Evolutionary conservation across 92 coral and sea anemone species (phyloP), one percentile per base, ranked within the genome.

Genomic region (Phenganax marumi): DNA sequence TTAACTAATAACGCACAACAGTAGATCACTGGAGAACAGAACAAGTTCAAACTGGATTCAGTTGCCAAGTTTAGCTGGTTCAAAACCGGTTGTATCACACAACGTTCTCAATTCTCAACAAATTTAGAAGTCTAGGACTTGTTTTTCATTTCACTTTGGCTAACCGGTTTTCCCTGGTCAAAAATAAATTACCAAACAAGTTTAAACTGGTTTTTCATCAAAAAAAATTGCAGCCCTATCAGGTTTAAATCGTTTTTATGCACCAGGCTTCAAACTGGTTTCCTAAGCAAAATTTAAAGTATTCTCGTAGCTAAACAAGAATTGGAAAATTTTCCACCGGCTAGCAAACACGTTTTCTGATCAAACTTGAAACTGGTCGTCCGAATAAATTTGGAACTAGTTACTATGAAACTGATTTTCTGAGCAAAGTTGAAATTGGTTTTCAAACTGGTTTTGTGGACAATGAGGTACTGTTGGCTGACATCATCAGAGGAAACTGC

Each of bases 401-500:
- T 33, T 33, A n/a, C n/a, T n/a, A 33, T 33, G 3, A 33, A 33
- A 33, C 43, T 33, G 43, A 33, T 33, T 33, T 33, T 33, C 43
- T 33, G 65, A 14, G 13, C 10, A 18, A 58, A 58, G 65, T 18
- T 14, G 49, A 11, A 66, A 66, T 49, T 10, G 50, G 16, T 23
- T 33, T 66, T 66, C 50, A 66, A 66, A 66, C 72, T 66, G 72
- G 72, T 66, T 66, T 66, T 66, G 50, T 66, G 72, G 72, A 66
- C 79, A 52, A 74, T 74, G 79, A 74, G 79, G 79, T 76, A 76
- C 81, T 76, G 81, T 76, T 76, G 81, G 51, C 81, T 19, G 22
- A 49, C 50, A 21, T 22, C 55, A 76, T 46, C 25, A 76, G 68
- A 76, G 81, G 57, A 74, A 13, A 76, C 81, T 26, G 49, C 13